phyloP scores from a whole-genome alignment of 2,797 vertebrate genomes.

The Tinamus major region DNA sequence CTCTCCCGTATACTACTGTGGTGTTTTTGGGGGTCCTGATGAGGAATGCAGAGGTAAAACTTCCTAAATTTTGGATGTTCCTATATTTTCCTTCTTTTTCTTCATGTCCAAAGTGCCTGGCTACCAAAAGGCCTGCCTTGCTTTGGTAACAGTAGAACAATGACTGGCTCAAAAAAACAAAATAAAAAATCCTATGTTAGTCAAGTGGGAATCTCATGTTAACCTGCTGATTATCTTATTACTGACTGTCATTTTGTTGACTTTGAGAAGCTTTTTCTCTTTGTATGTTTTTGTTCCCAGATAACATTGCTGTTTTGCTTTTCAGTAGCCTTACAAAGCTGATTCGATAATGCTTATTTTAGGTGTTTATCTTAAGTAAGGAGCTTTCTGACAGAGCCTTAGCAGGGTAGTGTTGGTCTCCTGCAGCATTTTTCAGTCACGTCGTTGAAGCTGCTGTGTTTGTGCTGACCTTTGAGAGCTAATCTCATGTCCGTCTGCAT shows the following conservation, averaged over 20 bases:
- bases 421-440: neutral
- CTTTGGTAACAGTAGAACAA: neutral
- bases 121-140: neutral
- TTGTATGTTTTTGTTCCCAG: neutral
- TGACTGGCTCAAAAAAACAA: neutral
- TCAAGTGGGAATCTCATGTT: neutral
- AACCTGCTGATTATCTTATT: neutral
- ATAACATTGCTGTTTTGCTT: neutral
- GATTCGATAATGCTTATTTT: neutral
- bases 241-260: neutral
- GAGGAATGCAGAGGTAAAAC: neutral
- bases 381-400: neutral
- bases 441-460: neutral
- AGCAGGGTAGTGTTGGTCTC: neutral
- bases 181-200: neutral
- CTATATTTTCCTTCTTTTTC: neutral
- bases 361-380: neutral
- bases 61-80: neutral
- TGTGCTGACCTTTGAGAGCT: neutral
- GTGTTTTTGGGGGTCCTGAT: neutral
- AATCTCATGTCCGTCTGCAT: neutral
- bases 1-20: neutral
- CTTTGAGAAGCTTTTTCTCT: conserved; percentile 9
- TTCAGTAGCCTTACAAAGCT: neutral
- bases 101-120: neutral